Evolutionary conservation across 2,113 vertebrate genomes (phyloP).

Genomic region (Hypanus sabinus): DNA sequence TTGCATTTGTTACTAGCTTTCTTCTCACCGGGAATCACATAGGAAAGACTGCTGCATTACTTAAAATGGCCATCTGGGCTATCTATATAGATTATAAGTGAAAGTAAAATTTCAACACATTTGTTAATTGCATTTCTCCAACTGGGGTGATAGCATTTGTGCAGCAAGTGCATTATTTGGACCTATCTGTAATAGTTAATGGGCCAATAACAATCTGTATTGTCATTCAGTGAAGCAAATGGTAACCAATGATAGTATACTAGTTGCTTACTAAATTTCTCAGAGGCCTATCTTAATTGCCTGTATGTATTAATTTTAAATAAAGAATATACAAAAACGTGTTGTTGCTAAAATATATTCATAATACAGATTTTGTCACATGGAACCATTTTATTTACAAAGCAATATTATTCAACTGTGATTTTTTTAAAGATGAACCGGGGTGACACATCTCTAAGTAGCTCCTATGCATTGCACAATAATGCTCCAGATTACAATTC

Average conservation of each 20-base stretch:
- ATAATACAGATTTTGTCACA: background rate
- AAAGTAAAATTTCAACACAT: constrained; percentile 15
- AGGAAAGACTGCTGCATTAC: constrained; percentile 9
- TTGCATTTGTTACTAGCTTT: background rate
- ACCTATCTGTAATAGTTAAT: background rate
- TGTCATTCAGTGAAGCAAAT: background rate
- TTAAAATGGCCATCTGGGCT: background rate
- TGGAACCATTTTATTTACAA: background rate
- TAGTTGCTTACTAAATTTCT: background rate
- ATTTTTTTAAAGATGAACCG: background rate
- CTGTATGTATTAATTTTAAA: background rate
- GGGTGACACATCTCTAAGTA: background rate
- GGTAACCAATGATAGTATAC: background rate
- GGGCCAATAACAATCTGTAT: constrained; percentile 15
- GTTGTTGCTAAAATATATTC: background rate
- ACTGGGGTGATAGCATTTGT: background rate
- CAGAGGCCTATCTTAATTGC: background rate
- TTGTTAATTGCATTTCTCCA: constrained; percentile 19
- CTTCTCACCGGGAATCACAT: background rate
- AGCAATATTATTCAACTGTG: background rate
- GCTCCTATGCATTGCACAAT: background rate
- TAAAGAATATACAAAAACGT: background rate
- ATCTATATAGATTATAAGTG: background rate
- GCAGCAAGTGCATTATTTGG: background rate
- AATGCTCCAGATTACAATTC: background rate